Conservation (phyloP, 30 jellyfish, hydroid and myxozoan genomes). For the Cassiopea xamachana region DNA sequence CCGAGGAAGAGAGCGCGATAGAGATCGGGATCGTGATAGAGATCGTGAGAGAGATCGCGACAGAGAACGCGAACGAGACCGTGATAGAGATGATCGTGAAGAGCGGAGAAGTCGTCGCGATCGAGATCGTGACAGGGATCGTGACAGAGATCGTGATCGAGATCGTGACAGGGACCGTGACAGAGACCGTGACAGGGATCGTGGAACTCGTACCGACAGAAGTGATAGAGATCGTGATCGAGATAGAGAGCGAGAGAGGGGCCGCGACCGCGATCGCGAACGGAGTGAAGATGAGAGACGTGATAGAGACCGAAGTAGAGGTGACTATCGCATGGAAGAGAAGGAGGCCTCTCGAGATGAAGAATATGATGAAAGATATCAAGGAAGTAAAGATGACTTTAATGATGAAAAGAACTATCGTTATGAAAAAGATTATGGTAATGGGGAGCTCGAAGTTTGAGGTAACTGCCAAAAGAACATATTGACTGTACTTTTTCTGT, state of each 20-base stretch:
- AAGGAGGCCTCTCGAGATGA: constrained; percentile 24
- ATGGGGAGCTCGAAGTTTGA: constrained; percentile 20
- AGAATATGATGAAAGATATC: constrained; percentile 9
- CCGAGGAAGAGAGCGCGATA: constrained; percentile 62
- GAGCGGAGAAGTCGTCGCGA: constrained; percentile 47
- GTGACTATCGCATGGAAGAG: constrained; percentile 52
- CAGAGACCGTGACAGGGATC: constrained; percentile 47
- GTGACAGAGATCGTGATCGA: constrained; percentile 54
- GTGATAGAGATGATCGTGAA: constrained; percentile 46
- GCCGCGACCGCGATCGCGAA: constrained; percentile 68
- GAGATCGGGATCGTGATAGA: constrained; percentile 62
- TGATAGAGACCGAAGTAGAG: constrained; percentile 60
- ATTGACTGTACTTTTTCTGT: background rate
- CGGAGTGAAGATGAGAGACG: constrained; percentile 46
- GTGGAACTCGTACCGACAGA: constrained; percentile 44
- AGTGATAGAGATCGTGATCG: constrained; percentile 69
- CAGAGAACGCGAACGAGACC: constrained; percentile 44
- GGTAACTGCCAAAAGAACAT: background rate
- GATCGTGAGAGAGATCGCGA: constrained; percentile 33
- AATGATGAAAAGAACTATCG: constrained; percentile 21
- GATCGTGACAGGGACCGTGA: constrained; percentile 81
- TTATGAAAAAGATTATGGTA: constrained; percentile 30
- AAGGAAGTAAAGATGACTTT: constrained; percentile 10
- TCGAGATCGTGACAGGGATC: constrained; percentile 71
- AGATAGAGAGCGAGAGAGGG: constrained; percentile 61